Evolutionary conservation across 2,888 invertebrate species (phyloP), one percentile per base, ranked within the genome.

Genomic region (Eurytoma californica): DNA sequence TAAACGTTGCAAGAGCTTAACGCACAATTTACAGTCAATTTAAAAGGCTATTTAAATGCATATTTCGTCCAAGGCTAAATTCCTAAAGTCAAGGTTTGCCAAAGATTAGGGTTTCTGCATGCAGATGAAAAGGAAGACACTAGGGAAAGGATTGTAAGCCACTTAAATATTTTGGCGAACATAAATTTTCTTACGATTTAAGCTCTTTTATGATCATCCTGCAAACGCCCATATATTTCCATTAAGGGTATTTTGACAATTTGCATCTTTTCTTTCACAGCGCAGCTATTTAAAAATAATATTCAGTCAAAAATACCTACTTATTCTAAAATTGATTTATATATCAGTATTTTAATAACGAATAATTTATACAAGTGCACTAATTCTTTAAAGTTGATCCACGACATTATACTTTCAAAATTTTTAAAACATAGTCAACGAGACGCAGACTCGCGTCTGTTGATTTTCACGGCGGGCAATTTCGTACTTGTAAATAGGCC

Each of bases 401-500:
- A n/a, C n/a, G n/a, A n/a, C n/a, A n/a, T n/a, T n/a, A n/a, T n/a
- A n/a, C 24, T 24, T 24, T 24, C 24, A 24, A 24, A 24, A 24
- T 24, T 2, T 24, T 24, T 24, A 24, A 24, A 24, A 24, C 24
- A 24, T 24, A 24, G 24, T 24, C 24, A 24, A 30, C 3, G 30
- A 30, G 30, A 3, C 1, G 9, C 9, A 9, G 1, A 9, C 39
- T 7, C 9, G 7, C 39, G 39, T 5, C 39, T 39, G 39, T 39
- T 39, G 39, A 7, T 67, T 51, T 65, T 77, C 63, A 51, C 75
- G 79, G 81, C 78, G 82, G 66, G 83, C 82, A 84, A 83, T 84
- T 82, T 84, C 82, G 78, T 80, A 74, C 83, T 82, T 86, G 94
- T 94, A 94, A 94, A 94, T 94, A 94, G 93, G 93, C 93, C 93